phyloP scores from a whole-genome alignment of 2,113 vertebrate genomes.

The Hippocampus zosterae region DNA sequence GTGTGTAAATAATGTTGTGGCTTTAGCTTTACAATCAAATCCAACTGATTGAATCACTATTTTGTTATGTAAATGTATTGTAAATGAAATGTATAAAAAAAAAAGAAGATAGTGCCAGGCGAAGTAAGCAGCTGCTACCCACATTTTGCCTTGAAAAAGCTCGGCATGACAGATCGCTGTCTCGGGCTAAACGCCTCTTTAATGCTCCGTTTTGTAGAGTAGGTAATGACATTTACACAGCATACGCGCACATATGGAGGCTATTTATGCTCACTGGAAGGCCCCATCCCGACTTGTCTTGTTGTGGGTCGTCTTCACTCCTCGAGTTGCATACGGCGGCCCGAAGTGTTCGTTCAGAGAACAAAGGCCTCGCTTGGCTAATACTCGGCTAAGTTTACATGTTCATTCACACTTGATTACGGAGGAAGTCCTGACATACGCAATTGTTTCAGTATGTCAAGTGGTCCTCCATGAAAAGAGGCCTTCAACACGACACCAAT shows the following conservation, averaged over 20 bases:
- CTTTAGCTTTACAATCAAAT: no score
- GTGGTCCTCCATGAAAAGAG: slow-evolving; percentile 7
- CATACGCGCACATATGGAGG: slow-evolving; percentile 68
- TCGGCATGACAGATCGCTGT: slow-evolving; percentile 69
- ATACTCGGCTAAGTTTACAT: slow-evolving; percentile 74
- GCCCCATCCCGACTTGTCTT: slow-evolving; percentile 49
- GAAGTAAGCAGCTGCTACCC: slow-evolving; percentile 67
- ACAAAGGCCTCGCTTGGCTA: slow-evolving; percentile 56
- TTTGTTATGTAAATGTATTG: not conserved
- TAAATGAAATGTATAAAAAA: not conserved
- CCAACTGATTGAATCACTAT: not conserved
- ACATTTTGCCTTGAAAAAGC: slow-evolving; percentile 43
- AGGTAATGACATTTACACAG: slow-evolving; percentile 67
- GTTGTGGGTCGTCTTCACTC: slow-evolving; percentile 46
- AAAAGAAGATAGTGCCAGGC: slow-evolving; percentile 49
- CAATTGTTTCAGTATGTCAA: slow-evolving; percentile 53
- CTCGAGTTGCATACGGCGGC: slow-evolving; percentile 54
- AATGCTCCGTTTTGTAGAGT: slow-evolving; percentile 51
- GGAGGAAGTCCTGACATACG: slow-evolving; percentile 39
- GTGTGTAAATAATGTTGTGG: no score
- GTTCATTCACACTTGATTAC: slow-evolving; percentile 75
- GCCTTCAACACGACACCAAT: not conserved
- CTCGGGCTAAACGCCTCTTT: slow-evolving; percentile 55
- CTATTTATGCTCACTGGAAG: slow-evolving; percentile 55
- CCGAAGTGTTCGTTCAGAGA: slow-evolving; percentile 21